A percentile compares a stretch with the other conserved stretches of the same genome.
phyloP scores from a whole-genome alignment of 2,113 vertebrate genomes.

The Lagopus muta region DNA sequence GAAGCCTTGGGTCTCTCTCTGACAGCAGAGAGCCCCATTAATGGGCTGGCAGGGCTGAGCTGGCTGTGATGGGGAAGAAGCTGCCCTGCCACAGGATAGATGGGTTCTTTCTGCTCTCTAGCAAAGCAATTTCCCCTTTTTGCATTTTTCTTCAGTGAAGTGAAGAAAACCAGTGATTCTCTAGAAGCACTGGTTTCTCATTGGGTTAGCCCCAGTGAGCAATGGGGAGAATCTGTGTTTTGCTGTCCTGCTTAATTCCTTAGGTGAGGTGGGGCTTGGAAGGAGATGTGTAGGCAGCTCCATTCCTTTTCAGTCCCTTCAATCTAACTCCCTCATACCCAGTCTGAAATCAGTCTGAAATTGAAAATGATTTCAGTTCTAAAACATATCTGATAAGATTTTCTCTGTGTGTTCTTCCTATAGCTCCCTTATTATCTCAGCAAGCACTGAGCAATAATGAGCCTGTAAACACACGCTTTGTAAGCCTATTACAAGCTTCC shows the following conservation, averaged over 20 bases:
- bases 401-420: not conserved
- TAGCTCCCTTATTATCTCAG: constrained; percentile 1
- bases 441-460: constrained; percentile 37
- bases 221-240: not conserved
- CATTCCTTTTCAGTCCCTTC: not conserved
- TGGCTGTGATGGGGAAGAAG: not conserved
- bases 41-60: not conserved
- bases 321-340: not conserved
- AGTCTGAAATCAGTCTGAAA: not conserved
- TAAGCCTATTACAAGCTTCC: constrained; percentile 63
- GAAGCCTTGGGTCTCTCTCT: not conserved
- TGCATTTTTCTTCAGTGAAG: not conserved
- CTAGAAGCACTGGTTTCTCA: not conserved
- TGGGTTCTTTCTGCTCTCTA: not conserved
- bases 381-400: not conserved
- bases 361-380: not conserved
- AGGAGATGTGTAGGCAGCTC: not conserved
- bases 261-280: not conserved
- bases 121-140: not conserved
- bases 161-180: not conserved
- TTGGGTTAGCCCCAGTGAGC: not conserved
- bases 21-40: not conserved
- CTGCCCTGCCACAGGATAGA: no score
- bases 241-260: not conserved
- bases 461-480: constrained; percentile 40